Percentiles rank a stretch among this genome's conserved stretches.
These are phyloP conservation scores for Octodon degus DNA, from an alignment of 2,113 vertebrate genomes.

Conservation along the genomic window DNA sequence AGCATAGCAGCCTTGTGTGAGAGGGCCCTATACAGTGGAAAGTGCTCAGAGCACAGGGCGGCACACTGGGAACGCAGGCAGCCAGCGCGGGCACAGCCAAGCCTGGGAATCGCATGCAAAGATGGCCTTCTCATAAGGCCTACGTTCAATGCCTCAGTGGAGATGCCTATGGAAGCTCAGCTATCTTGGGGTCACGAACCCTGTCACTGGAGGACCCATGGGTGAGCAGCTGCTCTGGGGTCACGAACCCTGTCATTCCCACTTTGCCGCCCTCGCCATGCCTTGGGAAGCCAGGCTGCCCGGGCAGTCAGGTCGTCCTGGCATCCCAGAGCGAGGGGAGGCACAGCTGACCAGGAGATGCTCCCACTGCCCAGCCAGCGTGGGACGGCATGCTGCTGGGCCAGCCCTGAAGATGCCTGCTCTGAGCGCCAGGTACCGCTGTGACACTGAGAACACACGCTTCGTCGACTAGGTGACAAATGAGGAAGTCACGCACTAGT, in stretches of 20 bases:
- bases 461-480: neutral
- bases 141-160: slow-evolving; percentile 38
- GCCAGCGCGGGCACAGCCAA: slow-evolving; percentile 66
- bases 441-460: neutral
- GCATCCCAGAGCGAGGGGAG: neutral
- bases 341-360: no score
- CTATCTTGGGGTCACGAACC: slow-evolving; percentile 52
- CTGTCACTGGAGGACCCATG: neutral
- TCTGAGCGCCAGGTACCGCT: neutral
- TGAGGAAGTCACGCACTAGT: neutral
- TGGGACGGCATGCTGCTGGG: neutral
- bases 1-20: slow-evolving; percentile 68
- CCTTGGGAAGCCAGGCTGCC: slow-evolving; percentile 59
- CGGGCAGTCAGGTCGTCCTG: neutral
- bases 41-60: slow-evolving; percentile 74
- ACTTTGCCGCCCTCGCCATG: slow-evolving; percentile 58
- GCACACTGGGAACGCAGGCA: slow-evolving; percentile 70
- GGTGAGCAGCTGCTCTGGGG: slow-evolving; percentile 31
- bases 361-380: neutral
- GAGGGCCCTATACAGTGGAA: slow-evolving; percentile 72
- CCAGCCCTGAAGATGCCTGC: neutral
- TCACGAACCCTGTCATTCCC: slow-evolving; percentile 8
- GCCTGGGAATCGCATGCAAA: slow-evolving; percentile 75
- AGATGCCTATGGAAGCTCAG: neutral
- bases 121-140: slow-evolving; percentile 66